Base-by-base conservation (phyloP, 2,888 invertebrate genomes). In the Thalpophila matura region DNA sequence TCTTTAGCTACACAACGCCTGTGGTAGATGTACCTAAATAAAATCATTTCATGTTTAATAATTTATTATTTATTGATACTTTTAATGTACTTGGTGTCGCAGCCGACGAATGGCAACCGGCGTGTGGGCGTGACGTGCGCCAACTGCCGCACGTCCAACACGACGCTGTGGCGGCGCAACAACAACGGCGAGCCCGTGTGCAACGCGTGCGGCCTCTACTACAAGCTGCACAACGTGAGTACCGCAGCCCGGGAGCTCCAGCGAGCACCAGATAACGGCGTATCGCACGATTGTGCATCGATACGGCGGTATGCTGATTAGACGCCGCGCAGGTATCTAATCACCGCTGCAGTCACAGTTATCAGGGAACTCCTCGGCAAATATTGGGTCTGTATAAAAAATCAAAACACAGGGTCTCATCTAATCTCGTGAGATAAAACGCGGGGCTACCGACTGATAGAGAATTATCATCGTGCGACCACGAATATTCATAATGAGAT, bases 121-220 rank as follows among this genome's bases (percentile, higher is more conserved):
- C 94, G 97, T 74, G 95, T 95, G 82, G 98, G 98, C 18, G 96
- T 98, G 42, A 98, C 98, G 87, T 99, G 99, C 92, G 98, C 98
- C 83, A 99, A 99, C 95, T 99, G 99, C 91, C 96, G 96, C 79
- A 99, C 99, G 6, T 96, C 96, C 72, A 97, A 97, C 80, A 99
- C 99, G 3, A 99, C 99, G 9, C 95, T 99, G 67, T 99, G 99
- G 99, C 96, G 99, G 64, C 96, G 99, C 77, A 99, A 99, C 95
- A 96, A 97, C 80, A 95, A 97, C 82, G 99, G 99, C 16, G 99
- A 99, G 90, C 98, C 99, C 0, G 99, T 99, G 33, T 99, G 99
- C 95, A 99, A 99, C 93, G 99, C 99, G 20, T 99, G 99, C 90
- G 99, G 99, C 0, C 97, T 99, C 29, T 99, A 99, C 95, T 98